phyloP scores from a whole-genome alignment of 2,113 vertebrate species.

The Ciconia stormi region DNA sequence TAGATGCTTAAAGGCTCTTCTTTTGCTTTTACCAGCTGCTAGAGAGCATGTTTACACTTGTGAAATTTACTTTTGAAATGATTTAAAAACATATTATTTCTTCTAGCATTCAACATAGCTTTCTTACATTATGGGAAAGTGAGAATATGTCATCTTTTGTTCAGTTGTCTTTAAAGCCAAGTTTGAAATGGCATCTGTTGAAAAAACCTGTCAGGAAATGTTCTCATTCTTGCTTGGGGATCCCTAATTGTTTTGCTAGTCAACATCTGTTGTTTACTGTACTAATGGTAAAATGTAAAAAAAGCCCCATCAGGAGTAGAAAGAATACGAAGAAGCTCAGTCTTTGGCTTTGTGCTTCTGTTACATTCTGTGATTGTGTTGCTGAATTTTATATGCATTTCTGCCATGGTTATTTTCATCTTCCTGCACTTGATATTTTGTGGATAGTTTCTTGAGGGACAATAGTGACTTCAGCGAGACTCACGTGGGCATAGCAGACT shows the following conservation, averaged over 20 bases:
- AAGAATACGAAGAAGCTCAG: not conserved
- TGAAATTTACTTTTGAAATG: not conserved
- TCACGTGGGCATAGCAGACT: not conserved
- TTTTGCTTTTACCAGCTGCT: not conserved
- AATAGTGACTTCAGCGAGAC: fast-evolving
- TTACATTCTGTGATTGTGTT: not conserved
- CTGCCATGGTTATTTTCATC: not conserved
- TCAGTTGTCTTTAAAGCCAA: not conserved
- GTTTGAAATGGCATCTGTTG: not conserved
- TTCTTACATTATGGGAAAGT: not conserved
- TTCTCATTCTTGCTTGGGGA: not conserved
- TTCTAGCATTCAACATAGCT: not conserved
- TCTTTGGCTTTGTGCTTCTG: not conserved
- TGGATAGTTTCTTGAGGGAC: not conserved
- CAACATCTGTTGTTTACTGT: slow-evolving; percentile 34
- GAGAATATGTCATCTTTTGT: fast-evolving
- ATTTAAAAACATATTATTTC: fast-evolving
- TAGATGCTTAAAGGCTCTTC: not conserved
- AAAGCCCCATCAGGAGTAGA: not conserved
- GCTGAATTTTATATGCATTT: not conserved
- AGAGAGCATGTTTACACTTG: not conserved
- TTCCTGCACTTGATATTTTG: not conserved
- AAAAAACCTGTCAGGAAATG: slow-evolving; percentile 10
- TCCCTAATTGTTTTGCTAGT: not conserved
- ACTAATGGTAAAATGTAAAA: not conserved